phyloP scores from a whole-genome alignment of 2,888 invertebrate species.

The Andrena dorsata region DNA sequence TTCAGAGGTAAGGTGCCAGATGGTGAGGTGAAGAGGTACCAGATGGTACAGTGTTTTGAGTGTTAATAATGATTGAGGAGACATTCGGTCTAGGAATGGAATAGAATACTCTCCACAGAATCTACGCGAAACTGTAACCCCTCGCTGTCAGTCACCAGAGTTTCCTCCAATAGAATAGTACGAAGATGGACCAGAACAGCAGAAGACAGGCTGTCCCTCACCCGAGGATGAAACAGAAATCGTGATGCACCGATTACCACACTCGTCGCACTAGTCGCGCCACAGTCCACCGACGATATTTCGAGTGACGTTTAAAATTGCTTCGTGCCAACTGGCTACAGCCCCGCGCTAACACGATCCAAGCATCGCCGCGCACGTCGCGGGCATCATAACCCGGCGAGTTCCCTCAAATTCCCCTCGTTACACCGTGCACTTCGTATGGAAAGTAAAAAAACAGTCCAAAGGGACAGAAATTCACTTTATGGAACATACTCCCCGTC shows the following conservation, averaged over 20 bases:
- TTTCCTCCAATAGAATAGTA: too few species aligned
- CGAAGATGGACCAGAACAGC: background rate
- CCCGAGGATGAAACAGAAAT: constrained; percentile 21
- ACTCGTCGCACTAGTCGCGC: constrained; percentile 34
- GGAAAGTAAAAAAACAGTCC: too few species aligned
- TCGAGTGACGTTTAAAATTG: constrained; percentile 55
- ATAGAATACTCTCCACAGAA: too few species aligned
- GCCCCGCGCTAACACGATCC: constrained; percentile 26
- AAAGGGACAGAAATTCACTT: background rate
- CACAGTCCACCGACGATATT: constrained; percentile 37
- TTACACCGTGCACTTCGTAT: background rate
- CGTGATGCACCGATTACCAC: constrained; percentile 50
- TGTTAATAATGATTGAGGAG: too few species aligned
- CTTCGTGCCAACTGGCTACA: constrained; percentile 35
- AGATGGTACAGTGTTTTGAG: too few species aligned
- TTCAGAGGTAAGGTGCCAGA: too few species aligned
- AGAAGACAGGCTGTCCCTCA: background rate
- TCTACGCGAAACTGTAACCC: too few species aligned
- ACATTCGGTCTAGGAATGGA: too few species aligned
- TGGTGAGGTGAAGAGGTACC: too few species aligned
- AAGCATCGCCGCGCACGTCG: constrained; percentile 7
- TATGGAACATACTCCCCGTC: background rate
- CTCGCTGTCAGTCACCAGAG: too few species aligned
- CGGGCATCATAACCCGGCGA: background rate
- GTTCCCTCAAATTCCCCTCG: constrained; percentile 20